phyloP scores from a whole-genome alignment of 2,113 vertebrate genomes.

The Platycercus adscitus region DNA sequence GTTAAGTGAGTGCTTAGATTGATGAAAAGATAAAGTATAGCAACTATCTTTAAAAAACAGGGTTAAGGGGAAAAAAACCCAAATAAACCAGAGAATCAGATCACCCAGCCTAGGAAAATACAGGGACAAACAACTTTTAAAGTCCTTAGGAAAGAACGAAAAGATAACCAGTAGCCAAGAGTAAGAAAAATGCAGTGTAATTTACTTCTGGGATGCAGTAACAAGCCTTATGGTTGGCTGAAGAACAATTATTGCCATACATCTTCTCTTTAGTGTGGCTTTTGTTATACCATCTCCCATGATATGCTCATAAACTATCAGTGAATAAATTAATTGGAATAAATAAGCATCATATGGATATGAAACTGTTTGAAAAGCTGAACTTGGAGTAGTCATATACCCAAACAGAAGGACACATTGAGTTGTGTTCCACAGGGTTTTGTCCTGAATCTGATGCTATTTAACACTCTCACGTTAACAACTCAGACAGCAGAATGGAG shows the following conservation, averaged over 20 bases:
- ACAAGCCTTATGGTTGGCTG: neutral
- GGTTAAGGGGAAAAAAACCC: neutral
- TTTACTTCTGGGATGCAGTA: neutral
- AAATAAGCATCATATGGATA: neutral
- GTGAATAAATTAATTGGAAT: neutral
- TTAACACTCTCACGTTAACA: neutral
- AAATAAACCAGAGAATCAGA: neutral
- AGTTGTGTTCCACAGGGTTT: neutral
- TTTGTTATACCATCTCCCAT: neutral
- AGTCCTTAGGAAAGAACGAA: neutral
- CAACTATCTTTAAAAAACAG: neutral
- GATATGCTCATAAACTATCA: neutral
- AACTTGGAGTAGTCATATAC: neutral
- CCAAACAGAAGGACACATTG: neutral
- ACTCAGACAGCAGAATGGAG: neutral
- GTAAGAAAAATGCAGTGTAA: fast-evolving
- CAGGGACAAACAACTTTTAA: neutral
- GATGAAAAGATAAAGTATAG: neutral
- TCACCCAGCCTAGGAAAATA: neutral
- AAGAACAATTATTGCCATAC: neutral
- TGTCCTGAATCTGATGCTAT: neutral
- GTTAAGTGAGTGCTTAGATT: neutral
- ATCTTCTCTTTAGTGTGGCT: neutral
- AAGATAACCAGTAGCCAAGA: neutral
- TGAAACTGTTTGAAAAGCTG: neutral